Evolutionary conservation across 2,113 vertebrate genomes (phyloP), one percentile per base, ranked within the genome.

Genomic region (Propithecus coquereli): DNA sequence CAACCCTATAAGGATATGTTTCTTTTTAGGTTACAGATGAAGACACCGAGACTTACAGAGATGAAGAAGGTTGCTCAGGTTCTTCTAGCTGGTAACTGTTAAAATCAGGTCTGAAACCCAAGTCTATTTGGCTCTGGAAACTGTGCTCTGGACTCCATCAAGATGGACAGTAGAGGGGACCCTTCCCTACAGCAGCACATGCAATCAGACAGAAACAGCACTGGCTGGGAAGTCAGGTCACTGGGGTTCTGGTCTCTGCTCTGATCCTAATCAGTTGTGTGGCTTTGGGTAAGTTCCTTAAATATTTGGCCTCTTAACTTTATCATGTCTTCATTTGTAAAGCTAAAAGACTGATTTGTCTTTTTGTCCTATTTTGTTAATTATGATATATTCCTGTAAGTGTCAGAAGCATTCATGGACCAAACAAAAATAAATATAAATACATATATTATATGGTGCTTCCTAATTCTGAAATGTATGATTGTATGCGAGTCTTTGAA

Each of bases 101-200:
- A 80, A 61, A 50, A 37, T 52, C 8, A 32, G 16, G 43, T 70
- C 85, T 63, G 57, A 84, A 83, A 73, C 18, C 18, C 68, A 71
- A 7, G 22, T 79, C 40, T 63, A 12, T 73, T 23, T 79, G 66
- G 65, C 34, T 45, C 63, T 85, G 65, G 65, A 65, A 34, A 30
- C 22, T 13, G 1, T 68, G 18, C 30, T 89, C 45, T 79, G 52
- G 61, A 57, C 8, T 66, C 47, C 2, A 8, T 63, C 43, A 90
- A 5, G 45, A 34, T 32, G 52, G 47, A n/a, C 1, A 0, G 4
- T 34, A 8, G 40, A 10, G 25, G n/a, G 23, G 45, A 22, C 12
- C 18, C 14, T 61, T 6, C 16, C 7, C 14, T 9, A 32, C 34
- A 23, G 40, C 4, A 61, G 54, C 70, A 43, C 12, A 30, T 27